Evolutionary conservation across 2,888 invertebrate species (phyloP), one percentile per base, ranked within the genome.

Genomic region (Acanthosepion esculentum): DNA sequence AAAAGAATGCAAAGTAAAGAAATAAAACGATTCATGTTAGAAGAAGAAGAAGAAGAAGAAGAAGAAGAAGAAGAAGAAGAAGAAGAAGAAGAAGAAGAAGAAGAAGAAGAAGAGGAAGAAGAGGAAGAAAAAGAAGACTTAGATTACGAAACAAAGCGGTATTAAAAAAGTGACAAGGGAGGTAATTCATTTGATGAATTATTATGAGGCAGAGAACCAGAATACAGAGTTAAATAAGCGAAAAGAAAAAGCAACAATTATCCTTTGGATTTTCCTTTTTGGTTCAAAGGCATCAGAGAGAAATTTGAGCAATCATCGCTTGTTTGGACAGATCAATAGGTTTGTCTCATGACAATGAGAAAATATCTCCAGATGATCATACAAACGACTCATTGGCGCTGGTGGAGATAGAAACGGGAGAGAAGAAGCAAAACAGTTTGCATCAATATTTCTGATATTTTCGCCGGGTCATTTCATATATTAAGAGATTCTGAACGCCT

Each of bases 241-340:
- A 78, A 33, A 33, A 78, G 78, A 78, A 78, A 78, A 33, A 8
- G 33, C 78, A n/a, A 78, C 78, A 78, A 78, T 78, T 78, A 78
- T 78, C 78, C 33, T 78, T 78, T n/a, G 5, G 78, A 78, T 78
- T 33, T n/a, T 78, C n/a, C n/a, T n/a, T 78, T 12, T 78, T 78
- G 78, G 78, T 33, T 78, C n/a, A 78, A 33, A 78, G 18, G 15
- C 78, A 78, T 78, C 78, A 12, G n/a, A 78, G n/a, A 78, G 78
- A 78, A 78, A 78, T 78, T n/a, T 78, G n/a, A n/a, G n/a, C 78
- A n/a, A 78, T 18, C n/a, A 15, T 78, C 78, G 78, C n/a, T 78
- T 78, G 78, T 78, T 78, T n/a, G n/a, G 78, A 78, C 33, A 78
- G 78, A 78, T 78, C 78, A 78, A 78, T 78, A 78, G 78, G 78